A percentile compares a stretch with the other conserved stretches of the same genome.
These are phyloP conservation scores for Ptyas mucosa DNA, from an alignment of 2,113 vertebrate species.

Conservation along the genomic window DNA sequence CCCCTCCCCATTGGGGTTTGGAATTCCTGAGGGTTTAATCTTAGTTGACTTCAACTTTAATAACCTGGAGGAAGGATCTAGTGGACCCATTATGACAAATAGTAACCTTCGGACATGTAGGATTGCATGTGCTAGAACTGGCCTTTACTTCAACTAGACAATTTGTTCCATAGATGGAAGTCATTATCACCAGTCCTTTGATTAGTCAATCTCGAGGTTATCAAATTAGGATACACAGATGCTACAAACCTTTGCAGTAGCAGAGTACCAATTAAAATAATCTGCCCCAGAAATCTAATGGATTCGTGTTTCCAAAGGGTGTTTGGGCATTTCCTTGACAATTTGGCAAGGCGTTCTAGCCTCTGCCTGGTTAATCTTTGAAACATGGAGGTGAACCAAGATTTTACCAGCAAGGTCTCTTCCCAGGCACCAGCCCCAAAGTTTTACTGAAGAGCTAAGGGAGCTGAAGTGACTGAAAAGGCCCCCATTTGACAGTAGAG, in stretches of 20 bases:
- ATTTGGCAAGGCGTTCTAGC: not conserved
- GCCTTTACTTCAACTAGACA: too few relatives aligned
- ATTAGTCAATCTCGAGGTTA: not conserved
- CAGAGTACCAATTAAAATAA: not conserved
- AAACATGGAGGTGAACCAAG: not conserved
- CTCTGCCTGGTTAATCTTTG: not conserved
- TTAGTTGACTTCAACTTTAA: not conserved
- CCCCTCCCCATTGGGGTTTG: not conserved
- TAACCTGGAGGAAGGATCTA: not conserved
- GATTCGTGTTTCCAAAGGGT: not conserved
- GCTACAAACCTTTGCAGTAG: not conserved
- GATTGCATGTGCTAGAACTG: too few relatives aligned
- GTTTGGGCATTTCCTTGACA: not conserved
- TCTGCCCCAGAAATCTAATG: not conserved
- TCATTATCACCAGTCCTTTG: not conserved
- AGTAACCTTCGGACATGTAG: too few relatives aligned
- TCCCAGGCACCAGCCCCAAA: not conserved
- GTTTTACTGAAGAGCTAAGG: not conserved
- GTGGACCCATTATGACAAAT: not conserved
- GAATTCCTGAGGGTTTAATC: not conserved
- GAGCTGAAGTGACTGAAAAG: not conserved
- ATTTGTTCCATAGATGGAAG: not conserved
- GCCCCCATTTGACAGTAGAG: not conserved
- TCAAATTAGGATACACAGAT: not conserved
- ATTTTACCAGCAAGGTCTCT: not conserved